Evolutionary conservation across 2,797 vertebrate genomes (phyloP).

Genomic region (Lagorchestes hirsutus): DNA sequence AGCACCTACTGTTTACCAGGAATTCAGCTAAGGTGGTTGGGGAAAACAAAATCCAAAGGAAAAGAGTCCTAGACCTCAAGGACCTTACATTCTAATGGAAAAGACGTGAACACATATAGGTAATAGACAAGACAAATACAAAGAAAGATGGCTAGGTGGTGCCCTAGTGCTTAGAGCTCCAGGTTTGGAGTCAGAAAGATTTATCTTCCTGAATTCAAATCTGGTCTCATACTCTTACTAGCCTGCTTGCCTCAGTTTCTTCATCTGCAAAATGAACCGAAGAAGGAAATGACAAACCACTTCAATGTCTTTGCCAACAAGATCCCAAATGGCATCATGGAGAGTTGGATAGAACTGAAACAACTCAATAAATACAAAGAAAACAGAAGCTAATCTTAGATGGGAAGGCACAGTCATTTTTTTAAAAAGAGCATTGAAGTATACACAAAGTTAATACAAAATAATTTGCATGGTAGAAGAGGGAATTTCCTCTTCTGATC

Average conservation of each 20-base stretch:
- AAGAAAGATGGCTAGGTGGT: no score
- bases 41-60: neutral
- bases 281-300: neutral
- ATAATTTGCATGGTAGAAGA: neutral
- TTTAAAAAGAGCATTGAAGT: neutral
- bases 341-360: neutral
- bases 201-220: neutral
- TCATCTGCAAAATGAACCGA: neutral
- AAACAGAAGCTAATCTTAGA: neutral
- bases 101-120: neutral
- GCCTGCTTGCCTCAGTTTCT: neutral
- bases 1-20: neutral
- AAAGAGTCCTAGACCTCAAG: neutral
- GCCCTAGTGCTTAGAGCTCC: neutral
- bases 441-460: neutral
- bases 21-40: neutral
- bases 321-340: neutral
- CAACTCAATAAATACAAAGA: neutral
- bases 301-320: neutral
- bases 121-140: neutral
- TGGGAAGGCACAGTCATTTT: neutral
- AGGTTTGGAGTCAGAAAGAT: neutral
- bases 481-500: neutral
- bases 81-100: neutral
- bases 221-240: neutral